phyloP scores from a whole-genome alignment of 2,113 vertebrate species.

The Pimephales promelas region DNA sequence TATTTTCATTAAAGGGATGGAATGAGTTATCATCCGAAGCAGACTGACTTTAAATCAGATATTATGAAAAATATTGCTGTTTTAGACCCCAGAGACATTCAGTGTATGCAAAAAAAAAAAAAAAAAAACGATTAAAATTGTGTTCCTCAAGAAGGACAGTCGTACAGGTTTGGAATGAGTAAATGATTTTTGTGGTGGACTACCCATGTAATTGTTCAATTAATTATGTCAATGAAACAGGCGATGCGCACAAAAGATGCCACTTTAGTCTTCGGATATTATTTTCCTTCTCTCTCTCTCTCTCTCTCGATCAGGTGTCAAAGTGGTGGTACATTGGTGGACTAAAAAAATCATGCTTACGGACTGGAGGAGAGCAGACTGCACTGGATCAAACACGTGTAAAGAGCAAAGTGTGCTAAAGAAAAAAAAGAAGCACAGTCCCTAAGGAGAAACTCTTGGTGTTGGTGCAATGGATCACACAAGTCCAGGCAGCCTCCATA shows the following conservation, averaged over 20 bases:
- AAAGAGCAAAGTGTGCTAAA: constrained; percentile 65
- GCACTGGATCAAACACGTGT: constrained; percentile 56
- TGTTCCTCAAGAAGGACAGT: too few species aligned
- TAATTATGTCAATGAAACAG: not conserved
- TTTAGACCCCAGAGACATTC: too few species aligned
- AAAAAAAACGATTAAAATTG: too few species aligned
- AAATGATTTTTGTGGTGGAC: not conserved
- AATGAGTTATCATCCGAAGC: too few species aligned
- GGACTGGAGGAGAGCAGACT: constrained; percentile 61
- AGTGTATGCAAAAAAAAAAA: too few species aligned
- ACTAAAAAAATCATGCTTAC: constrained; percentile 74
- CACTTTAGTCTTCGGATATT: constrained; percentile 32
- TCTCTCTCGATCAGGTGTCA: constrained; percentile 69
- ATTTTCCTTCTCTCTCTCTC: constrained; percentile 43
- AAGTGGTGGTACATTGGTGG: constrained; percentile 58
- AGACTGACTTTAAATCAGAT: too few species aligned
- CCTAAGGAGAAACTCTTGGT: constrained; percentile 33
- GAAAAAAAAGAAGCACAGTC: constrained; percentile 62
- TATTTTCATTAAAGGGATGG: not conserved
- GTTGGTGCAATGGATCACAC: constrained; percentile 54
- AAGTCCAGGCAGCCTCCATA: constrained; percentile 53
- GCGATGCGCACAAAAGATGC: too few species aligned
- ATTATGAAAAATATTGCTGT: too few species aligned
- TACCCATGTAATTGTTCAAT: not conserved
- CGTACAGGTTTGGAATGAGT: not conserved